These are phyloP conservation scores for Limnothrissa miodon DNA, from an alignment of 2,113 vertebrate genomes.

Conservation along the genomic window DNA sequence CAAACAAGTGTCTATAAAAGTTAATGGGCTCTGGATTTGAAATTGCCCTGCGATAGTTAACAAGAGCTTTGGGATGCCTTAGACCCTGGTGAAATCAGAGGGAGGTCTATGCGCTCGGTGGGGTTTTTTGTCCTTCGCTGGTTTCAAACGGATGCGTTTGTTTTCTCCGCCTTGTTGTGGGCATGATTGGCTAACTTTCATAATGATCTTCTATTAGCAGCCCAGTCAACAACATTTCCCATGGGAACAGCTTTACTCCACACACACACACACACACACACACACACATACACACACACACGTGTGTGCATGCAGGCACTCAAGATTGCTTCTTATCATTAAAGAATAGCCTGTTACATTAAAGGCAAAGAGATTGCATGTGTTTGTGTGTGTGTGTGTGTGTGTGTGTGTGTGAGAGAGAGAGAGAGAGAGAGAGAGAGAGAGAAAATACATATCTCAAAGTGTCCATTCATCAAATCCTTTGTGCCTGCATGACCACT, in stretches of 20 bases:
- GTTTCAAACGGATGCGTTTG: constrained; percentile 57
- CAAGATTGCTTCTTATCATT: constrained; percentile 53
- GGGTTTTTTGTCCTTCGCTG: not conserved
- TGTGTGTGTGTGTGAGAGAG: not conserved
- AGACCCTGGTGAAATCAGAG: constrained; percentile 6
- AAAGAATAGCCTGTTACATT: constrained; percentile 53
- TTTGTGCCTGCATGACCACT: constrained; percentile 37
- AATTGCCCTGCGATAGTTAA: constrained; percentile 10
- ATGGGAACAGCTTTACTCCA: constrained; percentile 47
- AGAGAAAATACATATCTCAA: not conserved
- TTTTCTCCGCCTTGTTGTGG: constrained; percentile 37
- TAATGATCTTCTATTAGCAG: constrained; percentile 61
- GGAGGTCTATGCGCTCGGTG: not conserved
- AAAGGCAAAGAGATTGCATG: constrained; percentile 51
- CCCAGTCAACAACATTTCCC: constrained; percentile 56
- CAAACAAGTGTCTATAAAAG: constrained; percentile 17
- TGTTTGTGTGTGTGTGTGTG: too few relatives aligned
- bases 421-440: not conserved
- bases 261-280: not conserved
- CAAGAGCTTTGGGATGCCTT: constrained; percentile 4
- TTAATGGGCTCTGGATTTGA: constrained; percentile 15
- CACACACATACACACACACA: not conserved
- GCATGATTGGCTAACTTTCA: constrained; percentile 58
- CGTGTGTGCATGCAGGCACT: not conserved
- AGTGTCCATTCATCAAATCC: constrained; percentile 47